Evolutionary conservation across 2,888 invertebrate species (phyloP).

Genomic region (Spodoptera picta): DNA sequence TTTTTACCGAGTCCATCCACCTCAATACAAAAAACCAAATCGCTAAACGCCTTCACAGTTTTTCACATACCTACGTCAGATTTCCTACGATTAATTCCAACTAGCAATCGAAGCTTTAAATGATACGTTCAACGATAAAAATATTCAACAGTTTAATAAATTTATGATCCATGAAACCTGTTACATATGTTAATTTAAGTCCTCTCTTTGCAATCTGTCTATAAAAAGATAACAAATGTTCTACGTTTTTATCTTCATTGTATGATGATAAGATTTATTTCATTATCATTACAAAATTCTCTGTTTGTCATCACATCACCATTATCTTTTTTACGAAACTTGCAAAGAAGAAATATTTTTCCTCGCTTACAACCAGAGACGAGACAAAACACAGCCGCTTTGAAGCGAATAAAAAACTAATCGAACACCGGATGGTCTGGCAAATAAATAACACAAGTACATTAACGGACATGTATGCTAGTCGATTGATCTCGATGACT

Average conservation of each 20-base stretch:
- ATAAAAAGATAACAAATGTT: neutral
- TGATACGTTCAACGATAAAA: constrained; percentile 17
- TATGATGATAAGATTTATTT: neutral
- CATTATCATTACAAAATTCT: too few species aligned
- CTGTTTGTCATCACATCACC: too few species aligned
- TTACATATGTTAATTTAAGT: constrained; percentile 32
- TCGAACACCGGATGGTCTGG: constrained; percentile 57
- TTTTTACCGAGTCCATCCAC: constrained; percentile 48
- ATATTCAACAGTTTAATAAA: constrained; percentile 14
- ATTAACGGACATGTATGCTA: constrained; percentile 51
- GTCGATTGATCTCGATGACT: constrained; percentile 51
- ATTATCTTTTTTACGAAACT: too few species aligned
- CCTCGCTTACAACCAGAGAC: constrained; percentile 18
- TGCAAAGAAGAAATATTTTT: constrained; percentile 2
- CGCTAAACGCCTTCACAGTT: constrained; percentile 40
- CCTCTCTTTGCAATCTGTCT: constrained; percentile 1
- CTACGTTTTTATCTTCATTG: neutral
- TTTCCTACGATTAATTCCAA: constrained; percentile 15
- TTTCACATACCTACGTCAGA: constrained; percentile 29
- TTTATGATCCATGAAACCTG: constrained; percentile 24
- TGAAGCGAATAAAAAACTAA: constrained; percentile 60
- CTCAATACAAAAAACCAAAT: constrained; percentile 45
- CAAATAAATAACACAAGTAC: constrained; percentile 56
- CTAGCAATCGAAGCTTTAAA: constrained; percentile 29
- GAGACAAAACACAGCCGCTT: constrained; percentile 46